Percentiles rank a stretch among this genome's conserved stretches.
Evolutionary conservation across 2,888 invertebrate species (phyloP).

Genomic region (Epirrhoe tristata): DNA sequence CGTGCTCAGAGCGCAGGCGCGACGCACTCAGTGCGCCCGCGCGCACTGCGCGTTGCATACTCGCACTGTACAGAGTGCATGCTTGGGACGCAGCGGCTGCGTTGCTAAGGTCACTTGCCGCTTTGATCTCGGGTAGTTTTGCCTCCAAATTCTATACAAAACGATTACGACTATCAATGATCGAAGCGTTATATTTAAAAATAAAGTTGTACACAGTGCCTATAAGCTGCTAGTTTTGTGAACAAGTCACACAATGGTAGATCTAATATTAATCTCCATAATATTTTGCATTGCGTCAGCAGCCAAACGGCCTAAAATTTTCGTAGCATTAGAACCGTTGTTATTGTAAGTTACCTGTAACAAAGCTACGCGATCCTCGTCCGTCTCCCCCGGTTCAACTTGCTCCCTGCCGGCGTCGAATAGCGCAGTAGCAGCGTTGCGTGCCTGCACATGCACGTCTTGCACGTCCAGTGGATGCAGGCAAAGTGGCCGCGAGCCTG

Average conservation of each 20-base stretch:
- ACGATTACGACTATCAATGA: background rate
- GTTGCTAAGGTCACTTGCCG: conserved; percentile 36
- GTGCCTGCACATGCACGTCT: conserved; percentile 36
- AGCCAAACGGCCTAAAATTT: too few relatives aligned
- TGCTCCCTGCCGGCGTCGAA: conserved; percentile 37
- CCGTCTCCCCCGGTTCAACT: conserved; percentile 19
- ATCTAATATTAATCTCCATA: too few relatives aligned
- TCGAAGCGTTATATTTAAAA: too few relatives aligned
- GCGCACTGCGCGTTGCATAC: conserved; percentile 56
- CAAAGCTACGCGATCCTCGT: conserved; percentile 36
- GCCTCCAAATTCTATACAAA: conserved; percentile 33
- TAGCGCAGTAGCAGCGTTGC: conserved; percentile 23
- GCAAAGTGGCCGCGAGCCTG: conserved; percentile 32
- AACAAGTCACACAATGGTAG: too few relatives aligned
- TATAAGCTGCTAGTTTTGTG: too few relatives aligned
- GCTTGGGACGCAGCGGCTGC: conserved; percentile 34
- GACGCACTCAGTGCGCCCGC: conserved; percentile 57
- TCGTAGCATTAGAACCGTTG: background rate
- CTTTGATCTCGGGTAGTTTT: conserved; percentile 21
- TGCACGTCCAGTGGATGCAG: conserved; percentile 42
- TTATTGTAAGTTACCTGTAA: conserved; percentile 28
- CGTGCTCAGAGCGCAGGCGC: conserved; percentile 30
- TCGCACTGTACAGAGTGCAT: conserved; percentile 32
- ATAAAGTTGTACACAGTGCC: too few relatives aligned
- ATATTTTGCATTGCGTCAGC: too few relatives aligned